Conservation (phyloP, 2,888 invertebrate genomes). For the Sabellastarte sp. region DNA sequence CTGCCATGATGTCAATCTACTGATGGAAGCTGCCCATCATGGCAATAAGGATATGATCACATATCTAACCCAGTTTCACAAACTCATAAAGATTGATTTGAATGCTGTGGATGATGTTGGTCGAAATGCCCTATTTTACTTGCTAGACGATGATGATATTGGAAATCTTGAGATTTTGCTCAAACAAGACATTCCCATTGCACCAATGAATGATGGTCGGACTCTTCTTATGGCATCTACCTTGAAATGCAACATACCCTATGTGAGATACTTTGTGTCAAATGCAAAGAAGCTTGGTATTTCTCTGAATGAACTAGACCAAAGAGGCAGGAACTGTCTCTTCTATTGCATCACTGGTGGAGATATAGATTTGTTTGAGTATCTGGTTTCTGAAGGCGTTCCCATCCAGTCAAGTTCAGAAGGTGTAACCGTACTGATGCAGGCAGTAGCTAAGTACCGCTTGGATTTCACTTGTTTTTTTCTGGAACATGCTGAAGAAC, state of each 20-base stretch:
- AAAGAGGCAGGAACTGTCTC: conserved; percentile 25
- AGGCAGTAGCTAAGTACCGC: conserved; percentile 26
- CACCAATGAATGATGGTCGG: conserved; percentile 21
- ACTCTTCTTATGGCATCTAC: conserved; percentile 28
- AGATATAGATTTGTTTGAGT: conserved; percentile 19
- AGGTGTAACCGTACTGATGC: conserved; percentile 27
- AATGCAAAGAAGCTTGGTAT: conserved; percentile 21
- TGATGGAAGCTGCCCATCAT: conserved; percentile 29
- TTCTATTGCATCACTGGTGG: conserved; percentile 30
- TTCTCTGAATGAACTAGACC: conserved; percentile 26
- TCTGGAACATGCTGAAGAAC: conserved; percentile 7
- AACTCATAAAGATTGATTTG: conserved; percentile 9
- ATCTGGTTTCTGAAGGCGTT: conserved; percentile 19
- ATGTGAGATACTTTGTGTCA: conserved; percentile 21
- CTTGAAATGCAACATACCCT: conserved; percentile 18
- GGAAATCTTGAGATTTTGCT: conserved; percentile 19
- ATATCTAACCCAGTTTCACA: conserved; percentile 17
- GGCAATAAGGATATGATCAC: conserved; percentile 20
- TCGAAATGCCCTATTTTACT: conserved; percentile 24
- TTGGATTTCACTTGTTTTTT: conserved; percentile 12
- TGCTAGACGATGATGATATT: conserved; percentile 8
- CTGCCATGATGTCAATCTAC: conserved; percentile 18
- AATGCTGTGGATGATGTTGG: conserved; percentile 16
- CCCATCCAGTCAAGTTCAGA: conserved; percentile 13
- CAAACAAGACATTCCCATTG: conserved; percentile 8